These are phyloP conservation scores for Schizopygopsis malacanthus DNA, from an alignment of 2,797 vertebrate species.

Conservation along the genomic window DNA sequence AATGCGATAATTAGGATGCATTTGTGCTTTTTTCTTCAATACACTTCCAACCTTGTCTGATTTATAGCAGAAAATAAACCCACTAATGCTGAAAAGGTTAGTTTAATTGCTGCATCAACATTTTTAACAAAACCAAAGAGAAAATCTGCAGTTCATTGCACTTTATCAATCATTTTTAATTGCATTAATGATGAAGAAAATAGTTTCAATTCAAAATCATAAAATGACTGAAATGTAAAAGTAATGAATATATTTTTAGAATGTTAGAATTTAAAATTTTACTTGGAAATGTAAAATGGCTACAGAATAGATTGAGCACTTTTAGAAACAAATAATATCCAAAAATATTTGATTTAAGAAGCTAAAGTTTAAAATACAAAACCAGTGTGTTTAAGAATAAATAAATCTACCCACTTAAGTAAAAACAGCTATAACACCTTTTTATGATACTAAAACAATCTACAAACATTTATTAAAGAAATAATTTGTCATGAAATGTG, in stretches of 20 bases:
- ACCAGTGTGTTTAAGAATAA: not conserved
- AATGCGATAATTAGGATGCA: not conserved
- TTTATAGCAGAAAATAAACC: not conserved
- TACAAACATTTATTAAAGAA: slow-evolving; percentile 32
- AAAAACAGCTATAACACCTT: not conserved
- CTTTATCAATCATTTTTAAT: not conserved
- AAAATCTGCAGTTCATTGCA: not conserved
- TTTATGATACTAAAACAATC: not conserved
- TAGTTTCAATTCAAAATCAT: not conserved
- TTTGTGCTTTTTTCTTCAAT: no score
- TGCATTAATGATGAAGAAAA: not conserved
- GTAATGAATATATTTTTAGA: not conserved
- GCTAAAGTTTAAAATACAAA: not conserved
- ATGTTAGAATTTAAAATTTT: not conserved
- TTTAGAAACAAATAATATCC: not conserved
- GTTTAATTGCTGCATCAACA: not conserved
- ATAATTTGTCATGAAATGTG: slow-evolving; percentile 10
- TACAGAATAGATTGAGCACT: not conserved
- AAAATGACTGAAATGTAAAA: not conserved
- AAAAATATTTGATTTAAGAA: not conserved
- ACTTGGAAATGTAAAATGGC: not conserved
- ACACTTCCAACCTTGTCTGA: not conserved
- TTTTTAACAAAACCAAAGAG: not conserved
- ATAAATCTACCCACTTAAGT: not conserved
- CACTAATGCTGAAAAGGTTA: not conserved